A percentile compares a stretch with the other conserved stretches of the same genome.
Conservation (phyloP, 2,113 vertebrate genomes). For the Catharus bicknelli region DNA sequence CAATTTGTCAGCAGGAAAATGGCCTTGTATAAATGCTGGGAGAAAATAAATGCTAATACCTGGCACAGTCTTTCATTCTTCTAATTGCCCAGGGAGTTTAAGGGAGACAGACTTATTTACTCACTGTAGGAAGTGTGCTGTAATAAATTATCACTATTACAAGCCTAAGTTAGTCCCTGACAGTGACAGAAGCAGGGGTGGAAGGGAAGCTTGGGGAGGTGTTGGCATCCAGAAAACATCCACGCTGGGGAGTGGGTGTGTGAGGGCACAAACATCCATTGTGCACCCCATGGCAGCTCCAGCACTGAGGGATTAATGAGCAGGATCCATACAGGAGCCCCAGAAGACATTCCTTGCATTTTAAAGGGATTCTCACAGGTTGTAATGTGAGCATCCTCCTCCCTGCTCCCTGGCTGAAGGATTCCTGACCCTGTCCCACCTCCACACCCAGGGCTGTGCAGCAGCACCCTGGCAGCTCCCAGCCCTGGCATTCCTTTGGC, state of each 20-base stretch:
- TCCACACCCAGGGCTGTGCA: rapidly evolving
- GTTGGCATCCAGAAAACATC: neutral
- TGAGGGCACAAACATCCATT: neutral
- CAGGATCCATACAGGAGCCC: neutral
- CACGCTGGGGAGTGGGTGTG: rapidly evolving
- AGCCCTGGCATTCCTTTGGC: rapidly evolving
- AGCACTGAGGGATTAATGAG: neutral
- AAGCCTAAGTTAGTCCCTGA: conserved; percentile 63
- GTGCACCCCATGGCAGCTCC: neutral
- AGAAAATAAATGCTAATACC: conserved; percentile 80
- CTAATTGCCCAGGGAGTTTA: conserved; percentile 82
- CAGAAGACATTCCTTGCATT: neutral
- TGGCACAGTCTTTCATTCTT: conserved; percentile 77
- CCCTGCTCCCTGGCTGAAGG: neutral
- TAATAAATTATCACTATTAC: conserved; percentile 80
- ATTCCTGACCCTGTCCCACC: rapidly evolving
- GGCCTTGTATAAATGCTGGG: conserved; percentile 75
- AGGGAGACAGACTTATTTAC: conserved; percentile 85
- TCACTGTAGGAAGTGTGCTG: conserved; percentile 74
- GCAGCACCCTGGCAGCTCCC: neutral
- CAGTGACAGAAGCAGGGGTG: conserved; percentile 50
- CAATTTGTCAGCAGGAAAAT: conserved; percentile 80
- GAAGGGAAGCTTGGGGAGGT: neutral
- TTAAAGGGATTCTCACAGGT: neutral
- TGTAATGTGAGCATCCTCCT: neutral